These are phyloP conservation scores for Danaus chrysippus DNA, from an alignment of 2,888 invertebrate genomes.

Conservation along the genomic window DNA sequence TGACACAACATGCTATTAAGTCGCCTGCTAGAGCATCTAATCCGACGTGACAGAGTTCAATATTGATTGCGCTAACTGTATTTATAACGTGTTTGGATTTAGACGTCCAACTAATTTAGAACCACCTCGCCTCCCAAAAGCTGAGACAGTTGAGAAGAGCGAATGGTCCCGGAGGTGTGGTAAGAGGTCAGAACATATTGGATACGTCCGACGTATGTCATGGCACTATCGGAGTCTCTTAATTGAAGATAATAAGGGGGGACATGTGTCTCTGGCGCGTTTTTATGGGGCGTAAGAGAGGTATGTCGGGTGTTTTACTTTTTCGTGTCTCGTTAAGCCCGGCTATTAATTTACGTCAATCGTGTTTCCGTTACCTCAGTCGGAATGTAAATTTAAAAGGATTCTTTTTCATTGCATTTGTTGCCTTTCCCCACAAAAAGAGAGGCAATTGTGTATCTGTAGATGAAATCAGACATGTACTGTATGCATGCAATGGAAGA, in stretches of 20 bases:
- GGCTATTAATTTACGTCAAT: conserved; percentile 62
- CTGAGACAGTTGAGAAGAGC: conserved; percentile 13
- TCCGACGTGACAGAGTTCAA: conserved; percentile 37
- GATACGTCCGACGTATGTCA: conserved; percentile 64
- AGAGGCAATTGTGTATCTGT: no score
- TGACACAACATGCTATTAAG: conserved; percentile 38
- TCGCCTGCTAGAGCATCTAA: conserved; percentile 31
- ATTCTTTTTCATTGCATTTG: no score
- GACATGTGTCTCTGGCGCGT: conserved; percentile 77
- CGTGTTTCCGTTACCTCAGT: conserved; percentile 39
- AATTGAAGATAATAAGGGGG: conserved; percentile 78
- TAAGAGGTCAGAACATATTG: conserved; percentile 41
- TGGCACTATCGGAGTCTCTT: conserved; percentile 74
- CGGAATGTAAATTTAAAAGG: conserved; percentile 24
- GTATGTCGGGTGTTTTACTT: conserved; percentile 59
- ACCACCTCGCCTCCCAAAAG: conserved; percentile 33
- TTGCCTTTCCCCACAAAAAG: no score
- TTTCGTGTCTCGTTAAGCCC: conserved; percentile 61
- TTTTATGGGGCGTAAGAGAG: conserved; percentile 71
- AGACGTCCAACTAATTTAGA: conserved; percentile 46
- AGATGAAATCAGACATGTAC: no score
- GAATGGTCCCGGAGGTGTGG: conserved; percentile 14
- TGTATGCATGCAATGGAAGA: no score
- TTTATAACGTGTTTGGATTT: conserved; percentile 43
- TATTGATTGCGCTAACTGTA: conserved; percentile 32